Evolutionary conservation across 2,888 invertebrate genomes (phyloP), one percentile per base, ranked within the genome.

Genomic region (Heliconius ismenius): DNA sequence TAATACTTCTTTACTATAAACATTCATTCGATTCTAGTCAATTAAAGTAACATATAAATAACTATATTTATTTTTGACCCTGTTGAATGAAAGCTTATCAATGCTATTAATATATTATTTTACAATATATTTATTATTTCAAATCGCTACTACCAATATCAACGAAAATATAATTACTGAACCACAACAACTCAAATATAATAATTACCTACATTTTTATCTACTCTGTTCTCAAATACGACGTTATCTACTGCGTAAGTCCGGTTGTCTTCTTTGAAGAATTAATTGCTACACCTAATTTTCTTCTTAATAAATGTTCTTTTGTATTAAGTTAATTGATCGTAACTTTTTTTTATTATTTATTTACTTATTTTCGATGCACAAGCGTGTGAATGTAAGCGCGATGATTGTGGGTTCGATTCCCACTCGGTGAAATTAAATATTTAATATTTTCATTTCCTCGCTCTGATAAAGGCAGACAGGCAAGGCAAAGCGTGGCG

Each of bases 161-260:
- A 1, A 28, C 32, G 21, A 54, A 49, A 54, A 69, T 69, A 21
- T 13, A 3, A n/a, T n/a, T 70, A 70, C 69, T 54, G 32, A n/a
- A n/a, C 13, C 54, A 65, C 32, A 70, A 32, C 54, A 32, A 54
- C 15, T 3, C 28, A 70, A 28, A 32, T 58, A 58, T 54, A 43
- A 49, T 26, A 69, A 54, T 6, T 32, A 69, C 18, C 49, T 49
- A 18, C 10, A 58, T 58, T 49, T 36, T 58, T 36, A n/a, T 70
- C 32, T 54, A 24, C n/a, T 70, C 7, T 62, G 18, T 62, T 62
- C 62, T 36, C 6, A 84, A 84, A 83, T 85, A 83, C 80, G 80
- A 80, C 81, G 81, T 80, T 85, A 85, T 86, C 85, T 83, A 77
- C 28, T 70, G 58, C 69, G 64, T 79, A 79, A 81, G 81, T 80